A percentile compares a stretch with the other conserved stretches of the same genome.
Evolutionary conservation across 2,113 vertebrate genomes (phyloP).

Genomic region (Sturnus vulgaris): DNA sequence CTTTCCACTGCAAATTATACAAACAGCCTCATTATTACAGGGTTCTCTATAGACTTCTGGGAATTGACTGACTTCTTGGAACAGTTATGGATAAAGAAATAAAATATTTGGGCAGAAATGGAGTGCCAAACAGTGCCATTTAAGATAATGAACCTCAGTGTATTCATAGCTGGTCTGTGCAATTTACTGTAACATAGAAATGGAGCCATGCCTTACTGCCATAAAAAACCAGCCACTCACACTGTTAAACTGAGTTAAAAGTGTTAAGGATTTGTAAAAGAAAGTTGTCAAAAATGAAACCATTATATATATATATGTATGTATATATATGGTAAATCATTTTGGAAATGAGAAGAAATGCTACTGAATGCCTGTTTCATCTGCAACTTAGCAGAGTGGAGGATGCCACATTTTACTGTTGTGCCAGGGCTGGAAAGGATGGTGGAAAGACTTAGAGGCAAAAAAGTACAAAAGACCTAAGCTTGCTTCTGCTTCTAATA

Average conservation of each 20-base stretch:
- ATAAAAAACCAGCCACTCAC: not conserved
- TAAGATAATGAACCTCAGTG: not conserved
- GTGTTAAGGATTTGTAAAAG: not conserved
- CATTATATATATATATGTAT: too few species aligned
- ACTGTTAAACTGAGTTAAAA: not conserved
- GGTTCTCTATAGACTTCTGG: not conserved
- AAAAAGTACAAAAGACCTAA: not conserved
- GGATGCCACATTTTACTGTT: not conserved
- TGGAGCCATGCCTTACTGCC: not conserved
- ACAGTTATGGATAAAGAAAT: not conserved
- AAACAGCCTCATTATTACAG: not conserved
- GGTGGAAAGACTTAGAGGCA: not conserved
- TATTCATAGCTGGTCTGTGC: not conserved
- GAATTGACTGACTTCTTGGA: not conserved
- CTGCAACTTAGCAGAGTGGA: not conserved
- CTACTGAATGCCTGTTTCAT: rapidly evolving
- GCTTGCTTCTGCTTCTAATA: not conserved
- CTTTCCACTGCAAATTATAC: not conserved
- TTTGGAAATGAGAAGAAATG: not conserved
- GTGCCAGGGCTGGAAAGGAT: not conserved
- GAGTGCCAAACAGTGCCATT: not conserved
- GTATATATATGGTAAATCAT: not conserved
- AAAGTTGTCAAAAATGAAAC: not conserved
- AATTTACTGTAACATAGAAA: not conserved
- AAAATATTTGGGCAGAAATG: not conserved